Evolutionary conservation across 2,797 vertebrate genomes (phyloP).

Genomic region (Bradypodion pumilum): DNA sequence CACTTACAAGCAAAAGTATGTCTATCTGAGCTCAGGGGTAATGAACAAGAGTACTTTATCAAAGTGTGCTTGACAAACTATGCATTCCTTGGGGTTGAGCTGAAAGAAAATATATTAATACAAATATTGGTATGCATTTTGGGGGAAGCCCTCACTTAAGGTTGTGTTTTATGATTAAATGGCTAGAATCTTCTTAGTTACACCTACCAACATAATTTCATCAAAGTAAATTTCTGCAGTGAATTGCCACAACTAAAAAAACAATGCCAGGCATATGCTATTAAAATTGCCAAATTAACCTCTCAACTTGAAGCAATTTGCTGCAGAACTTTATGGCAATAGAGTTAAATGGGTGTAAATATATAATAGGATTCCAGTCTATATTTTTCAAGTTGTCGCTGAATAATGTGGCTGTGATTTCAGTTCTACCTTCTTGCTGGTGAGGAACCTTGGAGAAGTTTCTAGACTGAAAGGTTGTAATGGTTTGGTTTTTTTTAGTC

Average conservation of each 20-base stretch:
- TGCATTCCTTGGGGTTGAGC: background rate
- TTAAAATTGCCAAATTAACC: no score
- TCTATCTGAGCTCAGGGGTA: background rate
- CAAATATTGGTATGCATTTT: background rate
- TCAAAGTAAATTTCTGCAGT: no score
- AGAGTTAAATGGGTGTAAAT: no score
- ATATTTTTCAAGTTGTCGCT: background rate
- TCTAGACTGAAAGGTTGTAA: background rate
- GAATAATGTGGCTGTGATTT: no score
- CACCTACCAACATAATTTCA: no score
- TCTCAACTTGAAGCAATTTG: no score
- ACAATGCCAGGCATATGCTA: background rate
- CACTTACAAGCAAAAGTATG: background rate
- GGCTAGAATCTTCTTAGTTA: no score
- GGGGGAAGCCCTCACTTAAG: no score
- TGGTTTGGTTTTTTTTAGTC: background rate
- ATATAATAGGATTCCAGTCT: background rate
- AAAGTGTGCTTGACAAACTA: accelerated
- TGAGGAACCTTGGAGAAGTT: background rate
- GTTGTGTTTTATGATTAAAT: background rate
- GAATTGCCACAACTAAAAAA: background rate
- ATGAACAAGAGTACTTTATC: background rate
- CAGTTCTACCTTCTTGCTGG: no score
- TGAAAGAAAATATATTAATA: background rate
- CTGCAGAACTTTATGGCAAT: no score